Percentiles rank a stretch among this genome's conserved stretches.
Evolutionary conservation across 1,140 invertebrate genomes (phyloP).

Genomic region (Leptopilina boulardi): DNA sequence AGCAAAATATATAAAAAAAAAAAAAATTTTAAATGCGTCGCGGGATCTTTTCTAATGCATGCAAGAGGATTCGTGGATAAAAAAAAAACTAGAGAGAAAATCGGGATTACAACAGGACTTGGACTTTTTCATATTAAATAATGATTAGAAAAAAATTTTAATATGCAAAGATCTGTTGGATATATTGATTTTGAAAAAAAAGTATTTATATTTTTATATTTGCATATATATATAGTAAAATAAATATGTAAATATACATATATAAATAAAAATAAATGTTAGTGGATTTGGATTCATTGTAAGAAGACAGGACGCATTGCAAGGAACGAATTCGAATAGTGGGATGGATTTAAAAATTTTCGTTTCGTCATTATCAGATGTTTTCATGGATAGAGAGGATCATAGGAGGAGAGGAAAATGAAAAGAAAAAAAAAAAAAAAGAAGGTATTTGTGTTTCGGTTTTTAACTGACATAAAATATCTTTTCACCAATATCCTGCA

Average conservation of each 20-base stretch:
- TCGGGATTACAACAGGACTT: constrained; percentile 13
- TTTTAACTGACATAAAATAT: constrained; percentile 54
- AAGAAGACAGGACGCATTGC: constrained; percentile 23
- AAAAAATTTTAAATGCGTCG: neutral
- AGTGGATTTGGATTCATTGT: neutral
- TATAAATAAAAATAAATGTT: neutral
- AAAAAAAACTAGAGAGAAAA: neutral
- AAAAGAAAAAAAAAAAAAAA: no score
- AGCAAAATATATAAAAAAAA: neutral
- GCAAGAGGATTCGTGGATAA: neutral
- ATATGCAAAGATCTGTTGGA: constrained; percentile 22
- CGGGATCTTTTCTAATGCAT: constrained; percentile 28
- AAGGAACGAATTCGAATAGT: neutral
- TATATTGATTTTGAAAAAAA: constrained; percentile 1
- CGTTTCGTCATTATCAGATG: constrained; percentile 43
- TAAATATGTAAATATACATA: no score
- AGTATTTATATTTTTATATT: no score
- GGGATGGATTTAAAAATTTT: constrained; percentile 7
- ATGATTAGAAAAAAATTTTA: neutral
- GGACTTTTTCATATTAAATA: constrained; percentile 20
- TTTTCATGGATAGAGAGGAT: constrained; percentile 53
- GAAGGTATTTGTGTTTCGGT: constrained; percentile 63
- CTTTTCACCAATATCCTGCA: constrained; percentile 50
- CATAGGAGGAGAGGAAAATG: constrained; percentile 49
- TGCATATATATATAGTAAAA: no score